These are phyloP conservation scores for Drosophila auraria DNA, from an alignment of 1,140 invertebrate species.

Conservation along the genomic window DNA sequence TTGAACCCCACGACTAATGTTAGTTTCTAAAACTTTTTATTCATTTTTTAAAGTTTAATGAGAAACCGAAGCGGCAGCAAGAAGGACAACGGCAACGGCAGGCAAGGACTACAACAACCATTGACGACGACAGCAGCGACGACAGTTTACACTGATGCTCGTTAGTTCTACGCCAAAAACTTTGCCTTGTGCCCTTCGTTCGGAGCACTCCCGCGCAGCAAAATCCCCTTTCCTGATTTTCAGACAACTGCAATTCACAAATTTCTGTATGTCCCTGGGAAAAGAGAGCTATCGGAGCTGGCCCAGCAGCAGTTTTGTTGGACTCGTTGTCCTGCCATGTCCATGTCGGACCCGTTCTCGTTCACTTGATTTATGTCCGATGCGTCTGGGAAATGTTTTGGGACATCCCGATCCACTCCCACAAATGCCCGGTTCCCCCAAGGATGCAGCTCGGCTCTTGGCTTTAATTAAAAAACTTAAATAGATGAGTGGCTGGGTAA, in stretches of 20 bases:
- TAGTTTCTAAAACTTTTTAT: conserved; percentile 48
- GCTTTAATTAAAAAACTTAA: conserved; percentile 78
- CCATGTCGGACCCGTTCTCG: conserved; percentile 50
- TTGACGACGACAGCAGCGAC: conserved; percentile 37
- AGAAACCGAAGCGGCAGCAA: conserved; percentile 43
- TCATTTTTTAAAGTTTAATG: conserved; percentile 66
- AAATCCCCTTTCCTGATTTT: conserved; percentile 7
- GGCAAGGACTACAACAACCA: conserved; percentile 9
- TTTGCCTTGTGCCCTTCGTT: conserved; percentile 31
- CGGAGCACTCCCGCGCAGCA: neutral
- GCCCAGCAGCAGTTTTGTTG: conserved; percentile 47
- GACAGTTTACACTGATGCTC: conserved; percentile 76
- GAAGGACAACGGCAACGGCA: neutral
- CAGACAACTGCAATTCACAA: conserved; percentile 55
- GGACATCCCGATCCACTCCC: conserved; percentile 29
- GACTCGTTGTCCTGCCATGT: conserved; percentile 62
- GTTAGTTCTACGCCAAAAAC: conserved; percentile 68
- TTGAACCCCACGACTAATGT: conserved; percentile 35
- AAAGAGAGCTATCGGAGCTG: conserved; percentile 44
- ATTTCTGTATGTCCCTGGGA: conserved; percentile 48
- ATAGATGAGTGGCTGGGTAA: conserved; percentile 66
- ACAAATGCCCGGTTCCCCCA: neutral
- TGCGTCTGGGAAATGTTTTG: conserved; percentile 52
- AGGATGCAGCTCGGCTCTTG: conserved; percentile 42
- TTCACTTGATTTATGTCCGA: conserved; percentile 73